Evolutionary conservation across 2,113 vertebrate species (phyloP).

Genomic region (Albula goreensis): DNA sequence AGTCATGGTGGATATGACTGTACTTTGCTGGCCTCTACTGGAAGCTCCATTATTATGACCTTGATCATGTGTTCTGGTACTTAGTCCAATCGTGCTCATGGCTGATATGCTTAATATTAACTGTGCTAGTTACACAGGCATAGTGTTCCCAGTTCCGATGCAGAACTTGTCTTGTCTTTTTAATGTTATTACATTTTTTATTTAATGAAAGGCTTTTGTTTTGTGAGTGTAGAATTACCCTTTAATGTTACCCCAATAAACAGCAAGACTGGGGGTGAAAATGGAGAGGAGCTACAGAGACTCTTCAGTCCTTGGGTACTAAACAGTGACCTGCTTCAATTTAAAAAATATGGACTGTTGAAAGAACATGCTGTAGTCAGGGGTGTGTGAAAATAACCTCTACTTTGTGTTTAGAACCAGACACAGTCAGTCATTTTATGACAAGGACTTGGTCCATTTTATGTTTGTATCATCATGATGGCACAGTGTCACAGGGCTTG

Average conservation of each 20-base stretch:
- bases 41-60: neutral
- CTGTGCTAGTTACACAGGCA: neutral
- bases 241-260: slow-evolving; percentile 24
- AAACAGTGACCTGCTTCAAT: neutral
- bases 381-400: neutral
- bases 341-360: neutral
- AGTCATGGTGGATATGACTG: neutral
- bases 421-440: neutral
- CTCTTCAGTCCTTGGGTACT: neutral
- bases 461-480: no score
- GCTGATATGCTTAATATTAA: slow-evolving; percentile 18
- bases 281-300: no score
- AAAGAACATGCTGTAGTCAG: neutral
- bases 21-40: neutral
- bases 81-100: neutral
- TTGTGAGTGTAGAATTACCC: slow-evolving; percentile 21
- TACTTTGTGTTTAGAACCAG: neutral
- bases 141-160: neutral
- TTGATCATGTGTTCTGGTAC: neutral
- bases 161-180: neutral
- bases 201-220: neutral
- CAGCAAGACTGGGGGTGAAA: neutral
- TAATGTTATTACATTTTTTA: neutral
- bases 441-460: neutral
- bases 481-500: no score